phyloP scores from a whole-genome alignment of 2,888 invertebrate species.

The Nephrotoma guestfalica region DNA sequence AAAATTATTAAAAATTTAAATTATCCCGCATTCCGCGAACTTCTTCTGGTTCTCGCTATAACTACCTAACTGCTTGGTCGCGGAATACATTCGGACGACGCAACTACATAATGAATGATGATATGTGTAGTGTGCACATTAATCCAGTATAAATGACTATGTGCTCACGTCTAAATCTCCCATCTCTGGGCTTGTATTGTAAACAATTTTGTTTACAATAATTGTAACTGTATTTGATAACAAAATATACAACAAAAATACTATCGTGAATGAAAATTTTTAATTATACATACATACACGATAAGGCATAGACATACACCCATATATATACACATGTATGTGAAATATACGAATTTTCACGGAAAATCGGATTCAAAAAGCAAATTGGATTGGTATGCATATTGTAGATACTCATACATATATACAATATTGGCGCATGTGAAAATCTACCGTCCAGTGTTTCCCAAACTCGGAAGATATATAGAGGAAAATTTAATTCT shows the following conservation, averaged over 20 bases:
- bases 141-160: background rate
- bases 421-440: background rate
- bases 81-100: background rate
- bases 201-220: background rate
- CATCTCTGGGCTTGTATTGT: background rate
- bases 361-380: background rate
- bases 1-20: background rate
- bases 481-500: background rate
- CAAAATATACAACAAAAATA: background rate
- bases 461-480: background rate
- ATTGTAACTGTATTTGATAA: background rate
- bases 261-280: background rate
- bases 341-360: background rate
- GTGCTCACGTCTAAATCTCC: background rate
- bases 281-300: background rate
- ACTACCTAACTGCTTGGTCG: background rate
- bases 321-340: background rate
- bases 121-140: background rate
- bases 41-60: background rate
- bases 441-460: background rate
- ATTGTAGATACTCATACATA: background rate
- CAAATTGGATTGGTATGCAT: background rate
- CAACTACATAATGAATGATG: background rate
- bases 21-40: background rate
- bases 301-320: background rate